Conservation (phyloP, 2,113 vertebrate species). For the Neoarius graeffei region DNA sequence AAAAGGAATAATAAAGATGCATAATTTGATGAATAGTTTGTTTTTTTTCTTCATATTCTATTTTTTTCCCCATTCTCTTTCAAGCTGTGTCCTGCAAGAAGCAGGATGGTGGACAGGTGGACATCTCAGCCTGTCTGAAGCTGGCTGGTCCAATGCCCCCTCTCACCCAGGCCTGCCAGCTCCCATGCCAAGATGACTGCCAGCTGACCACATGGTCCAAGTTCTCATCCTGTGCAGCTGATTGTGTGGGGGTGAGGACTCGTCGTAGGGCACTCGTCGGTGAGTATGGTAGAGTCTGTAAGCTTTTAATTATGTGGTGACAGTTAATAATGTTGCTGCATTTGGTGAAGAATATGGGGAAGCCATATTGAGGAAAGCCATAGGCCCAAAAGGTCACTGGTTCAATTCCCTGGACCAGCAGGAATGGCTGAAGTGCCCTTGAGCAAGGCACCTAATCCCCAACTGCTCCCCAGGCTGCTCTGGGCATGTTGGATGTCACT, state of each 20-base stretch:
- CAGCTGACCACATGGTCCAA: conserved; percentile 94
- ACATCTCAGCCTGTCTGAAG: conserved; percentile 83
- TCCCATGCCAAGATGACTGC: conserved; percentile 95
- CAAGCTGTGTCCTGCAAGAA: conserved; percentile 92
- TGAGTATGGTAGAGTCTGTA: conserved; percentile 64
- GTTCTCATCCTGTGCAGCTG: conserved; percentile 90
- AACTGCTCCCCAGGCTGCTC: no score
- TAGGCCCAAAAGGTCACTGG: no score
- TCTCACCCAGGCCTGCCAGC: conserved; percentile 88
- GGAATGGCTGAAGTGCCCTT: no score
- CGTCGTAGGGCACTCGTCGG: conserved; percentile 87
- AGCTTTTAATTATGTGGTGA: not conserved
- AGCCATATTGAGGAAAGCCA: no score
- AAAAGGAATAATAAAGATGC: not conserved
- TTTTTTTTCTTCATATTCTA: not conserved
- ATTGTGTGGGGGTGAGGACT: conserved; percentile 89
- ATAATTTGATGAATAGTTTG: not conserved
- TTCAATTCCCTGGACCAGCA: no score
- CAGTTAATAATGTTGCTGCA: not conserved
- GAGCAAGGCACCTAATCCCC: no score
- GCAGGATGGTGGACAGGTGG: conserved; percentile 86
- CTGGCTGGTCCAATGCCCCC: conserved; percentile 82
- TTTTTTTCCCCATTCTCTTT: conserved; percentile 21
- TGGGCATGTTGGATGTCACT: no score
- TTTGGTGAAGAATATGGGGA: not conserved